Percentiles rank a stretch among this genome's conserved stretches.
These are phyloP conservation scores for Gonocerus acuteangulatus DNA, from an alignment of 2,888 invertebrate genomes.

Conservation along the genomic window DNA sequence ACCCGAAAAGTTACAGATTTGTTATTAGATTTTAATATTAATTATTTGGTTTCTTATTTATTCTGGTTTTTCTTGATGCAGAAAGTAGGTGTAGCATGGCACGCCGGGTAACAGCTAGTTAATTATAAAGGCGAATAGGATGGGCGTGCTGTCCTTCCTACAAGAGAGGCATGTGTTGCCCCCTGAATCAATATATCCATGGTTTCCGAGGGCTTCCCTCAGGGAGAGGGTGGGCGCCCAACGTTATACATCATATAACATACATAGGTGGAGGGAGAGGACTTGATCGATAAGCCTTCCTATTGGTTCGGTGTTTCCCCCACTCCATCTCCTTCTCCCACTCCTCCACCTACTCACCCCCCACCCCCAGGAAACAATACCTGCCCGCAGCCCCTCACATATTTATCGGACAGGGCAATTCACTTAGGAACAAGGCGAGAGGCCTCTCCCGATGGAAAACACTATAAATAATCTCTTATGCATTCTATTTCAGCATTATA, in stretches of 20 bases:
- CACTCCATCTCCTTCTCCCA: conserved; percentile 18
- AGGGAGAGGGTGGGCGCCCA: conserved; percentile 17
- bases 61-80: too few relatives aligned
- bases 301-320: conserved; percentile 35
- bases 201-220: conserved; percentile 32
- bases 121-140: too few relatives aligned
- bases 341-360: neutral
- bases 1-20: too few relatives aligned
- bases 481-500: too few relatives aligned
- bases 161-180: conserved; percentile 13
- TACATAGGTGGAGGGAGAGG: conserved; percentile 31
- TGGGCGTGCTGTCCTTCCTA: too few relatives aligned
- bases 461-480: too few relatives aligned
- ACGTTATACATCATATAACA: conserved; percentile 38
- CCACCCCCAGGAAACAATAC: conserved; percentile 2
- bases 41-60: too few relatives aligned
- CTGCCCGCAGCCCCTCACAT: conserved; percentile 15
- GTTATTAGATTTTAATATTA: too few relatives aligned
- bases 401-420: conserved; percentile 33
- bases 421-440: conserved; percentile 24
- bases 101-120: too few relatives aligned
- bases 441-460: neutral
- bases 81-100: too few relatives aligned
- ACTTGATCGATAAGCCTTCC: conserved; percentile 37
- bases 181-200: conserved; percentile 36